Base-by-base conservation (phyloP, 2,113 vertebrate genomes). In the Amphiprion percula region DNA sequence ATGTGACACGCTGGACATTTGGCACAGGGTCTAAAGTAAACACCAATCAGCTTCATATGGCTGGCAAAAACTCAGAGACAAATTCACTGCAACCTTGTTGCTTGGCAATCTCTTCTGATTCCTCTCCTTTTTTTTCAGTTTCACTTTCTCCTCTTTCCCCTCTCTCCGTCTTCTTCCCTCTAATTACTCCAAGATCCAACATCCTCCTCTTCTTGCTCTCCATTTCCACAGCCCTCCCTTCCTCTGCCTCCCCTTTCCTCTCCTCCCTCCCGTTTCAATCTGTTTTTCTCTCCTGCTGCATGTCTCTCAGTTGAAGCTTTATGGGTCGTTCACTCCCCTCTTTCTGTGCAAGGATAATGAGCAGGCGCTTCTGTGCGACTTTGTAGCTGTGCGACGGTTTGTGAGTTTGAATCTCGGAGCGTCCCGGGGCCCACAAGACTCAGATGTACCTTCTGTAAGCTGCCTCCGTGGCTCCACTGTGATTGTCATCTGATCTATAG, bases 401-500 rank as follows among this genome's bases (percentile, higher is more conserved):
- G 87, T 60, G 82, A 87, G 89, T 92, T 92, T 83, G 86, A 69
- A 87, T 90, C 64, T 73, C 19, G 4, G 68, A 63, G 84, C 60
- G 46, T 89, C 87, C 87, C 68, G 53, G 81, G 86, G 83, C 90
- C 88, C 61, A 19, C 73, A 86, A 90, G 85, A 63, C 87, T 92
- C 86, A 89, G 91, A 91, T 91, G 90, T 93, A 59, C 73, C 79
- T 65, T 83, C 77, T 84, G 85, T 74, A 84, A 26, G 73, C 77
- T 69, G 80, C 78, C 88, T 82, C 77, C 86, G 11, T 70, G 74
- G 78, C 88, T 85, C 78, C 80, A 68, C 88, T 63, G 88, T 79
- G 90, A 90, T 88, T 91, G 90, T 92, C 86, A 89, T 93, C 87
- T 90, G 90, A 93, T 93, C 90, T 86, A 77, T 68, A 76, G 88